These are phyloP conservation scores for Apoda limacodes DNA, from an alignment of 2,888 invertebrate genomes.

Conservation along the genomic window DNA sequence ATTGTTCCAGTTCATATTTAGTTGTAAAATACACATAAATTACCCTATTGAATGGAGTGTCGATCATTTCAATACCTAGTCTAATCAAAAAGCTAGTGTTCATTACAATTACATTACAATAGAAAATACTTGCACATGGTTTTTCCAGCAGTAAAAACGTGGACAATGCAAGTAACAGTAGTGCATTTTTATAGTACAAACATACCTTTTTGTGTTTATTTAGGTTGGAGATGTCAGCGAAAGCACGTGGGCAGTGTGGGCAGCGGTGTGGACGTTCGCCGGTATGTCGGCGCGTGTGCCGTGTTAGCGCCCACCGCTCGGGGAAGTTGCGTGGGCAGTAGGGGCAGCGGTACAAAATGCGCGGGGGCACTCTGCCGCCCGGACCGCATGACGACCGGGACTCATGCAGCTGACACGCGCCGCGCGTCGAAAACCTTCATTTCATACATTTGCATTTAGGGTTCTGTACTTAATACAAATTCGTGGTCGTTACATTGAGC, in stretches of 20 bases:
- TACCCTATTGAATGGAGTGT: too few relatives aligned
- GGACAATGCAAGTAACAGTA: too few relatives aligned
- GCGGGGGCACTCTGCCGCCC: not conserved
- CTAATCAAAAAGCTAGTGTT: too few relatives aligned
- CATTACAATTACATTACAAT: too few relatives aligned
- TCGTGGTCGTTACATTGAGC: too few relatives aligned
- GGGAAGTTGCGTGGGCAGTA: constrained; percentile 71
- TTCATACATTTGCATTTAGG: too few relatives aligned
- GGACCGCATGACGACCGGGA: constrained; percentile 73
- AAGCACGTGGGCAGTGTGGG: constrained; percentile 50
- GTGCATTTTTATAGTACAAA: constrained; percentile 1
- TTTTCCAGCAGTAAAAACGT: too few relatives aligned
- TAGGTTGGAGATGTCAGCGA: constrained; percentile 77
- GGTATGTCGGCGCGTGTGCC: constrained; percentile 72
- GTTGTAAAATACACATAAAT: too few relatives aligned
- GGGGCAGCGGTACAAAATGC: constrained; percentile 59
- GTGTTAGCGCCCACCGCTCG: constrained; percentile 73
- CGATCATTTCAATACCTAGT: too few relatives aligned
- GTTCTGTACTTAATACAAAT: too few relatives aligned
- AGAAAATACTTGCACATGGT: too few relatives aligned
- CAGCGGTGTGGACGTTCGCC: constrained; percentile 68
- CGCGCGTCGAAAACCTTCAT: constrained; percentile 50
- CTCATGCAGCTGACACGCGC: constrained; percentile 74
- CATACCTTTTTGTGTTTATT: constrained; percentile 73
- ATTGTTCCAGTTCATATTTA: too few relatives aligned